These are phyloP conservation scores for Leptodirus hochenwartii DNA, from an alignment of 2,888 invertebrate species.

Conservation along the genomic window DNA sequence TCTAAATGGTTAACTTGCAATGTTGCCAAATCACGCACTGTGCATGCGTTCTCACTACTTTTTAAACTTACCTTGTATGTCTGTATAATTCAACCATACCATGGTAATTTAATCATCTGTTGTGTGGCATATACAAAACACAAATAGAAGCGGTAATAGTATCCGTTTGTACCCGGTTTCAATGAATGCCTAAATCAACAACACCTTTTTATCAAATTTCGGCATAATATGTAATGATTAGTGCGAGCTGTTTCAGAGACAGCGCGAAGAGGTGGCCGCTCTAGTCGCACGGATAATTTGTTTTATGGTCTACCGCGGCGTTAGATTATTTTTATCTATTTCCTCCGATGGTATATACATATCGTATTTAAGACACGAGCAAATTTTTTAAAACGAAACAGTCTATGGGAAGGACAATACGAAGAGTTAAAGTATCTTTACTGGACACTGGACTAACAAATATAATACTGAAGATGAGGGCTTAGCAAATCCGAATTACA, in stretches of 20 bases:
- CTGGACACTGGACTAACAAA: slow-evolving; percentile 1
- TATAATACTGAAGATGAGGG: too few relatives aligned
- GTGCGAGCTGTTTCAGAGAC: slow-evolving; percentile 9
- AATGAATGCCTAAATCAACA: slow-evolving; percentile 13
- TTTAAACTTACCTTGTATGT: too few relatives aligned
- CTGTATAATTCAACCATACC: too few relatives aligned
- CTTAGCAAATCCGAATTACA: too few relatives aligned
- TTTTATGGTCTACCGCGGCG: slow-evolving; percentile 21
- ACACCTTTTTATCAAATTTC: slow-evolving; percentile 10
- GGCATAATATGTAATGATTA: slow-evolving; percentile 12
- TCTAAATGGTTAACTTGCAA: too few relatives aligned
- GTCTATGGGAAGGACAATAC: not conserved
- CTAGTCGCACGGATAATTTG: slow-evolving; percentile 18
- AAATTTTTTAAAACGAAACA: slow-evolving; percentile 1
- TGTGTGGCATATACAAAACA: slow-evolving; percentile 12
- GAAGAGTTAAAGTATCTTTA: not conserved
- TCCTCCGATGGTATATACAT: slow-evolving; percentile 14
- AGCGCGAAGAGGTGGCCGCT: slow-evolving; percentile 8
- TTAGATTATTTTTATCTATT: slow-evolving; percentile 22
- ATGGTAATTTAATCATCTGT: slow-evolving; percentile 13
- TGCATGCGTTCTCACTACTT: too few relatives aligned
- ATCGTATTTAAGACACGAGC: too few relatives aligned
- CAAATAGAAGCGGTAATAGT: slow-evolving; percentile 12
- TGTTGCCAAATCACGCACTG: too few relatives aligned
- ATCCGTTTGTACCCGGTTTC: slow-evolving; percentile 13